phyloP scores from a whole-genome alignment of 1,140 invertebrate species.

The Brachionus manjavacas region DNA sequence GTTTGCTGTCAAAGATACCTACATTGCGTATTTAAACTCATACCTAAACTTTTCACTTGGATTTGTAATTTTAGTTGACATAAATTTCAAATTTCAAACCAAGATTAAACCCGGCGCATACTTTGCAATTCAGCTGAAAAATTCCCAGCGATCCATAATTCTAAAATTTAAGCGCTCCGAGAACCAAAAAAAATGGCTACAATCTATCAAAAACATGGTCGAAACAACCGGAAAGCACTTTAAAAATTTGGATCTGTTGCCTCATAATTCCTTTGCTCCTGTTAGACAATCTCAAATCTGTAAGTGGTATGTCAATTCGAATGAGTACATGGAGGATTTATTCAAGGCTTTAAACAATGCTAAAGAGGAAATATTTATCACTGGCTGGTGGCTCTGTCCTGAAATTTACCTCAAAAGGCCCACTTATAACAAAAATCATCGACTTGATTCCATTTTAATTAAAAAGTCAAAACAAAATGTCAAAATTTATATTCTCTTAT shows the following conservation, averaged over 20 bases:
- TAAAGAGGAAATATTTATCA: slow-evolving; percentile 87
- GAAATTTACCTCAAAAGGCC: slow-evolving; percentile 83
- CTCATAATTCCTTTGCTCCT: neutral
- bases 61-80: neutral
- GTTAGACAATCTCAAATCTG: neutral
- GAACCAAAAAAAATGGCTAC: neutral
- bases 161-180: slow-evolving; percentile 18
- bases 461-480: slow-evolving; percentile 77
- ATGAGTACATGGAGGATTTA: slow-evolving; percentile 76
- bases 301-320: slow-evolving; percentile 73
- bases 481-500: slow-evolving; percentile 82
- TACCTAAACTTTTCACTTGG: neutral
- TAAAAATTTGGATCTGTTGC: neutral
- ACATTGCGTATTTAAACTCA: slow-evolving; percentile 14
- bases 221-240: neutral
- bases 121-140: neutral
- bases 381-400: slow-evolving; percentile 89
- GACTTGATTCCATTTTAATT: slow-evolving; percentile 75
- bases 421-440: slow-evolving; percentile 69
- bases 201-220: neutral
- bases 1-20: slow-evolving; percentile 10
- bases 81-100: neutral
- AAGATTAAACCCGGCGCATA: neutral
- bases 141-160: neutral
- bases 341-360: slow-evolving; percentile 81